Evolutionary conservation across 2,888 invertebrate species (phyloP).

Genomic region (Lydus trimaculatus): DNA sequence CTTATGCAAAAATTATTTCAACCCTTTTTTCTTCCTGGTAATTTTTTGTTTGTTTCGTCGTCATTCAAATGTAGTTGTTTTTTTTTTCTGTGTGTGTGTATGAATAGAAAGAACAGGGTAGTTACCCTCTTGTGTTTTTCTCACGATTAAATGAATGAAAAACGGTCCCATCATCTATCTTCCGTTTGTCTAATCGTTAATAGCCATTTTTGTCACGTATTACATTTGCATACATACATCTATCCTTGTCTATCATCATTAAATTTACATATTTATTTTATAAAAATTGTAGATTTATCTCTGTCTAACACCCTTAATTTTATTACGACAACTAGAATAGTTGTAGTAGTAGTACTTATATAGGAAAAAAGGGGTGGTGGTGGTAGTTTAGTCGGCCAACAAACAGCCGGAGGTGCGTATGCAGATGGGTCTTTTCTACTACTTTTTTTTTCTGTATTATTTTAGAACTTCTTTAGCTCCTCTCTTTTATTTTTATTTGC

Average conservation of each 20-base stretch:
- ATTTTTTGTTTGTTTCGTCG: slow-evolving; percentile 19
- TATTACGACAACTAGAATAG: not conserved
- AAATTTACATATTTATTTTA: not conserved
- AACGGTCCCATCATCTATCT: slow-evolving; percentile 47
- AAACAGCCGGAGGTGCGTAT: slow-evolving; percentile 29
- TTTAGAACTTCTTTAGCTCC: slow-evolving; percentile 19
- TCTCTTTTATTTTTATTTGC: slow-evolving; percentile 1
- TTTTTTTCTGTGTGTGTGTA: slow-evolving; percentile 22
- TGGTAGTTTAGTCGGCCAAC: not conserved
- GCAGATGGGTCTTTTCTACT: slow-evolving; percentile 25
- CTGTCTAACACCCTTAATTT: not conserved
- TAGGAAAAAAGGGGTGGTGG: not conserved
- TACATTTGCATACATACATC: slow-evolving; percentile 36
- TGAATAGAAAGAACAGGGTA: not conserved
- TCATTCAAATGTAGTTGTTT: slow-evolving; percentile 13
- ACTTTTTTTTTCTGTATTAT: slow-evolving; percentile 24
- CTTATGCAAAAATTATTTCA: slow-evolving; percentile 22
- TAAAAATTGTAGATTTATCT: not conserved
- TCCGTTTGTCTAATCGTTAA: slow-evolving; percentile 47
- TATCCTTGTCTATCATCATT: not conserved
- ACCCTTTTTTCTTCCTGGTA: slow-evolving; percentile 12
- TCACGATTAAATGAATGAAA: slow-evolving; percentile 42
- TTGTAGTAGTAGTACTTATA: not conserved
- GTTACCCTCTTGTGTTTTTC: slow-evolving; percentile 32
- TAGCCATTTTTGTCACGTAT: slow-evolving; percentile 48